phyloP scores from a whole-genome alignment of 2,113 vertebrate genomes.

The Pteruthius melanotis region DNA sequence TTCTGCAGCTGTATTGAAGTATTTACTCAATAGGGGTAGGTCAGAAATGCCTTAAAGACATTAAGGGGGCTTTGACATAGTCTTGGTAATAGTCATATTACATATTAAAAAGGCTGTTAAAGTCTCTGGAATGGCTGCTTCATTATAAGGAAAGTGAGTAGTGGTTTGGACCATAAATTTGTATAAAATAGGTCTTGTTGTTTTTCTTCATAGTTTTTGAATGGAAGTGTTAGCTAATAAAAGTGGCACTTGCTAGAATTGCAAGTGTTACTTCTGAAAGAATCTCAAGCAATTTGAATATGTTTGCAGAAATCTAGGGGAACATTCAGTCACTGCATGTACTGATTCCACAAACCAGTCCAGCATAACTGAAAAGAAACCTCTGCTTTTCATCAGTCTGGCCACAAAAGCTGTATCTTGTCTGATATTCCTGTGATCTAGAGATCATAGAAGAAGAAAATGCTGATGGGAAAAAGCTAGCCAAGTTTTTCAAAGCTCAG shows the following conservation, averaged over 20 bases:
- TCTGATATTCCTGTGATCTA: background rate
- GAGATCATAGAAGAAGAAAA: background rate
- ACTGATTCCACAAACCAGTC: background rate
- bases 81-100: background rate
- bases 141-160: background rate
- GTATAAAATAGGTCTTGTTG: background rate
- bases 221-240: background rate
- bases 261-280: background rate
- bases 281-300: background rate
- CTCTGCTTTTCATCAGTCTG: background rate
- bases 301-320: background rate
- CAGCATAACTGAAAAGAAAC: background rate
- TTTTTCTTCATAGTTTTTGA: background rate
- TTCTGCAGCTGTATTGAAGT: background rate
- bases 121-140: background rate
- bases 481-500: background rate
- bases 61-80: background rate
- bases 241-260: background rate
- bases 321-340: background rate
- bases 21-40: background rate
- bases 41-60: background rate
- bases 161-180: background rate
- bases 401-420: background rate
- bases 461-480: background rate
- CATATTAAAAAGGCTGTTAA: background rate